Evolutionary conservation across 2,797 vertebrate genomes (phyloP), one percentile per base, ranked within the genome.

Genomic region (Hozukius guyotensis): DNA sequence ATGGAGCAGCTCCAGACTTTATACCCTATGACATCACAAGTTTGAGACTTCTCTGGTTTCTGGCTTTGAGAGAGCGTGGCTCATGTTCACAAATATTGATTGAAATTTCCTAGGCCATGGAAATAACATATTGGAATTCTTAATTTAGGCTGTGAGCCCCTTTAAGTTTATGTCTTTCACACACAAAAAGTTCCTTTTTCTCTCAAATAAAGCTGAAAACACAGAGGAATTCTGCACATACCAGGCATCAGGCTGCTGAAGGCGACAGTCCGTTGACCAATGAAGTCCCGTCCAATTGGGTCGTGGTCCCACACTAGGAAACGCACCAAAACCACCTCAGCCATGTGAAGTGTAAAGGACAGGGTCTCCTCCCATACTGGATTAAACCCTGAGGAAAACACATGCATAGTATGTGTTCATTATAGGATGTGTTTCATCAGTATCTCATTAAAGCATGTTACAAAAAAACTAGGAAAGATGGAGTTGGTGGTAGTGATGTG

Each of bases 221-320:
- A 38, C 6, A n/a, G 57, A 72, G 7, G 59, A 69, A 77, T 64
- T 80, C 16, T 64, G 29, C 64, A 94, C 94, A 78, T 10, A 95
- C 99, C 99, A 63, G 98, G 97, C 95, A 99, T 97, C 10, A 99
- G 94, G 91, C 98, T 99, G 95, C 95, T 98, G 75, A 99, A 99
- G 78, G 98, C 96, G 76, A 99, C 96, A 0, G 98, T 99, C 88
- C 98, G 97, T 91, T 99, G 98, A 46, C 99, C 98, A 72, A 99
- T 97, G 0, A 99, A 99, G 91, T 99, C 98, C 71, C 98, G 92
- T 77, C 99, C 99, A 11, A 99, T 99, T 1, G 99, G 98, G 75
- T 99, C 99, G 1, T 99, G 98, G 92, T 99, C 98, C 99, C 99
- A 99, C 24, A 99, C 98, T 0, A 99, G 97, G 88, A 99, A 99